These are phyloP conservation scores for Drosophila novamexicana DNA, from an alignment of 1,140 invertebrate species.

Conservation along the genomic window DNA sequence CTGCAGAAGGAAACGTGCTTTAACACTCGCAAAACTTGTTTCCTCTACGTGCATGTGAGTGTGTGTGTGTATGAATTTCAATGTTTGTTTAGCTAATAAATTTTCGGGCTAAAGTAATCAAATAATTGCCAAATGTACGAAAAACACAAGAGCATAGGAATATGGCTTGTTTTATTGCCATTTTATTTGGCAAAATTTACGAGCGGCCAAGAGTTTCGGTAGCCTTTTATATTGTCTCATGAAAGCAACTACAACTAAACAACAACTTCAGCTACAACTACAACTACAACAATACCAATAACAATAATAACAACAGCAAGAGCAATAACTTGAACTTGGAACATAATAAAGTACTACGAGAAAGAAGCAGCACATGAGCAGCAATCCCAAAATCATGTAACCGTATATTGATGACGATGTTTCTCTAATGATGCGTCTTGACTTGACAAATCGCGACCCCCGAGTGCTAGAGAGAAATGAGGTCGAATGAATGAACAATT, in stretches of 20 bases:
- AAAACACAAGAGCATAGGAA: conserved; percentile 63
- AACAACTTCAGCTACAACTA: conserved; percentile 14
- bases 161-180: conserved; percentile 76
- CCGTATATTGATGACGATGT: conserved; percentile 43
- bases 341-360: conserved; percentile 46
- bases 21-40: conserved; percentile 23
- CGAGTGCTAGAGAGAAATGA: conserved; percentile 9
- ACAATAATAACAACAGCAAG: conserved; percentile 12
- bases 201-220: conserved; percentile 72
- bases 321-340: conserved; percentile 42
- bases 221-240: conserved; percentile 40
- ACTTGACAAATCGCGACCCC: conserved; percentile 36
- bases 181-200: conserved; percentile 81
- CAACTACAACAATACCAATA: conserved; percentile 15
- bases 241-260: conserved; percentile 40
- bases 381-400: conserved; percentile 33
- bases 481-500: conserved; percentile 33
- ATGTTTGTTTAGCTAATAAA: conserved; percentile 81
- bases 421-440: conserved; percentile 39
- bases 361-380: conserved; percentile 9
- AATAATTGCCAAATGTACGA: conserved; percentile 77
- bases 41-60: conserved; percentile 2
- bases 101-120: conserved; percentile 77
- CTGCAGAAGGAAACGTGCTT: conserved; percentile 31
- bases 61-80: conserved; percentile 45